Conservation (phyloP, 2,888 invertebrate species). For the Drosophila greeni region DNA sequence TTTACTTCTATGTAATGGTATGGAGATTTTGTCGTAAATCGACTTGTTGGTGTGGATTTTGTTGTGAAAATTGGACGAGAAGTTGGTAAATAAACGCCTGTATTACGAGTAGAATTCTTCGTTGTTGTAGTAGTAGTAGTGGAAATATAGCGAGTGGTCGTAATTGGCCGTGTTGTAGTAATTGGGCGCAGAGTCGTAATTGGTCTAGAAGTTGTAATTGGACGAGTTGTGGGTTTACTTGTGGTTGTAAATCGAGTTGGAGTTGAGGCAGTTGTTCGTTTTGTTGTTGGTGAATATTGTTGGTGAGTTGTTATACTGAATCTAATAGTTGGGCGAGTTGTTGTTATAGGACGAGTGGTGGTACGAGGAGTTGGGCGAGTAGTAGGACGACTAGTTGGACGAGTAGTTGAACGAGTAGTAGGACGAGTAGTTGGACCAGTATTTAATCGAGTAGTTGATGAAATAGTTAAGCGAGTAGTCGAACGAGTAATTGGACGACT, state of each 20-base stretch:
- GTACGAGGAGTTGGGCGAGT: conserved; percentile 7
- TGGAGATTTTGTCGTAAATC: background rate
- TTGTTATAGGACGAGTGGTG: background rate
- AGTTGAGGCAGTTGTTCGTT: background rate
- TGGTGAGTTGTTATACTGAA: conserved; percentile 5
- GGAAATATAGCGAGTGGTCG: conserved; percentile 23
- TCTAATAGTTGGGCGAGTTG: conserved; percentile 1
- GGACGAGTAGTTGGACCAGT: background rate
- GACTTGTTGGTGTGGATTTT: conserved; percentile 25
- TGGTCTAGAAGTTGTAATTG: conserved; percentile 2
- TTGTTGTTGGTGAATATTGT: conserved; percentile 8
- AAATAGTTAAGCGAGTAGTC: conserved; percentile 1
- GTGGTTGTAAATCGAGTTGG: conserved; percentile 4
- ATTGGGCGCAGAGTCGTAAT: conserved; percentile 12
- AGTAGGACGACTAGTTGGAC: background rate
- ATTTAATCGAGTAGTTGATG: background rate
- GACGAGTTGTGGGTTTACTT: conserved; percentile 10
- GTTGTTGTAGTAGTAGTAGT: conserved; percentile 14
- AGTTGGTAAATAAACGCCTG: conserved; percentile 20
- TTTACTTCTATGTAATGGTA: conserved; percentile 9
- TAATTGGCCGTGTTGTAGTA: conserved; percentile 10
- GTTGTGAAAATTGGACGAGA: conserved; percentile 16
- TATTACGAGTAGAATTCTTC: conserved; percentile 17
- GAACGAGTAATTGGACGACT: background rate
- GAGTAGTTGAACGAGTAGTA: conserved; percentile 4